Evolutionary conservation across 2,888 invertebrate genomes (phyloP).

Genomic region (Aromia moschata): DNA sequence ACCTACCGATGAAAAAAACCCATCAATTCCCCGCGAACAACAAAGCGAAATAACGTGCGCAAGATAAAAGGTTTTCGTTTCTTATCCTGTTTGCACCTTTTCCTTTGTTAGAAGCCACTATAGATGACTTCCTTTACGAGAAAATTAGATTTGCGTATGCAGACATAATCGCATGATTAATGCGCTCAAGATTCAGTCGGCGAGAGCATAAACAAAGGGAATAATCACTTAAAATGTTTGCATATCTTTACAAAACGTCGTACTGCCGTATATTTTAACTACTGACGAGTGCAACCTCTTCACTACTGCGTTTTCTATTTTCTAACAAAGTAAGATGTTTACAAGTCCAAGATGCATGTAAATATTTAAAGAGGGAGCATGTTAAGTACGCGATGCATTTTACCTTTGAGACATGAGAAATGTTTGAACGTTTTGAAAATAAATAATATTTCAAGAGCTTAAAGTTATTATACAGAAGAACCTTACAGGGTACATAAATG

Average conservation of each 20-base stretch:
- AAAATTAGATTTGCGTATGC: slow-evolving; percentile 40
- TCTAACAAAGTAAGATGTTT: slow-evolving; percentile 12
- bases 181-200: slow-evolving; percentile 35
- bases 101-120: slow-evolving; percentile 37
- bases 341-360: neutral
- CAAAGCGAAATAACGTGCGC: slow-evolving; percentile 32
- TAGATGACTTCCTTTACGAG: slow-evolving; percentile 38
- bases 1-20: slow-evolving; percentile 23
- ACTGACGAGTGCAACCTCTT: slow-evolving; percentile 12
- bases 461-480: too few species aligned
- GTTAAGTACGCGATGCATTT: neutral
- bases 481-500: too few species aligned
- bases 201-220: slow-evolving; percentile 47
- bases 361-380: slow-evolving; percentile 8
- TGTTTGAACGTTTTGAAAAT: neutral
- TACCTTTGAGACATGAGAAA: neutral
- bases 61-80: slow-evolving; percentile 31
- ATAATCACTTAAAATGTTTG: slow-evolving; percentile 47
- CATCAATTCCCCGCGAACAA: slow-evolving; percentile 32
- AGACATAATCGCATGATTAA: slow-evolving; percentile 41
- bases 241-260: slow-evolving; percentile 39
- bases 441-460: too few species aligned
- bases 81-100: slow-evolving; percentile 35
- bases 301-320: slow-evolving; percentile 27
- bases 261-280: slow-evolving; percentile 27